phyloP scores from a whole-genome alignment of 2,888 invertebrate species.

The Apodemia hepburni region DNA sequence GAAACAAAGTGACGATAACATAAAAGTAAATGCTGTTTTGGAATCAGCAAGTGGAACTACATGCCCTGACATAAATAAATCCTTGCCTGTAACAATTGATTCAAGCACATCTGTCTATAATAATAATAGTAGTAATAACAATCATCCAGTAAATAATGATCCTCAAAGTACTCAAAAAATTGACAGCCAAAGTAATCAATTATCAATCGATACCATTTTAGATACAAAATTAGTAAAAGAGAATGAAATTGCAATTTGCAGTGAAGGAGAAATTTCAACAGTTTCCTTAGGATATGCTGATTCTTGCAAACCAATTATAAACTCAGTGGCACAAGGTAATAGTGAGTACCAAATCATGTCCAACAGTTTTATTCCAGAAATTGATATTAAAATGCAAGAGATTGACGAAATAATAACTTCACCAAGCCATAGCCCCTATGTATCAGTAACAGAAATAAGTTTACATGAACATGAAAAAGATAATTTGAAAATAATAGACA shows the following conservation, averaged over 20 bases:
- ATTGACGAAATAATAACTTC: constrained; percentile 47
- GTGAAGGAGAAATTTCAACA: not conserved
- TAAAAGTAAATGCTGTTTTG: no score
- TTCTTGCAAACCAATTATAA: not conserved
- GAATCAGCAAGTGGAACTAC: no score
- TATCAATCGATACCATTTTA: no score
- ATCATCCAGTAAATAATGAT: no score
- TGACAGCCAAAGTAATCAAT: no score
- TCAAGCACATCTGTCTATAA: no score
- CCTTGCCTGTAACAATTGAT: no score
- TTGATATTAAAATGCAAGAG: constrained; percentile 29
- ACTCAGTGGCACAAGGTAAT: not conserved
- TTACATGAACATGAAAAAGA: not conserved
- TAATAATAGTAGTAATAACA: no score
- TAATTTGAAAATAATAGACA: constrained; percentile 19
- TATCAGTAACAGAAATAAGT: constrained; percentile 43
- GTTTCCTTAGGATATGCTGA: not conserved
- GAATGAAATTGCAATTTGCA: not conserved
- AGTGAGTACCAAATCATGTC: not conserved
- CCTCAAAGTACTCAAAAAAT: no score
- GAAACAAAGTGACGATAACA: no score
- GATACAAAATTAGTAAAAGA: no score
- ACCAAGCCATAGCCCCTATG: constrained; percentile 53
- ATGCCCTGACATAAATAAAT: no score
- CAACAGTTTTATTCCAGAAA: not conserved